Conservation (phyloP, 2,797 vertebrate genomes). For the Acanthurus lineatus region DNA sequence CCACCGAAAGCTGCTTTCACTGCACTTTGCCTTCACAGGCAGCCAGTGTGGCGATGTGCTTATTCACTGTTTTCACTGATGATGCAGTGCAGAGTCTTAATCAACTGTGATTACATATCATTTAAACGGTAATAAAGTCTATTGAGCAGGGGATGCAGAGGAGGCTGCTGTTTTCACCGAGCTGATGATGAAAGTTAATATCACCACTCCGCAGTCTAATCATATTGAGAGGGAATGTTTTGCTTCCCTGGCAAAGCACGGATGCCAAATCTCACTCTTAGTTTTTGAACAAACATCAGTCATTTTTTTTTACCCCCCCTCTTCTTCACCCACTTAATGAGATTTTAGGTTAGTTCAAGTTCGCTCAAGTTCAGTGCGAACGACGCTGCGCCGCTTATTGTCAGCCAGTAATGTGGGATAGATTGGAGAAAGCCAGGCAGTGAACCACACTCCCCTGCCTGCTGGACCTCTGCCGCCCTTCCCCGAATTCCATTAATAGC, state of each 20-base stretch:
- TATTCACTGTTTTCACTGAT: slow-evolving; percentile 58
- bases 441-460: slow-evolving; percentile 55
- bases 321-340: slow-evolving; percentile 47
- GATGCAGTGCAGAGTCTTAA: slow-evolving; percentile 56
- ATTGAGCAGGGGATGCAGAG: slow-evolving; percentile 39
- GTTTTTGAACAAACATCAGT: slow-evolving; percentile 29
- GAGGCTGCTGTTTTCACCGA: slow-evolving; percentile 43
- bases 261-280: slow-evolving; percentile 19
- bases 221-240: slow-evolving; percentile 38
- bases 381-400: slow-evolving; percentile 63
- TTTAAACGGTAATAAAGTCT: slow-evolving; percentile 58
- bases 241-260: background rate
- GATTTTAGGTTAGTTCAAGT: slow-evolving; percentile 64
- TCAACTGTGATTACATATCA: slow-evolving; percentile 70
- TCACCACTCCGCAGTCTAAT: slow-evolving; percentile 39
- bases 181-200: slow-evolving; percentile 54
- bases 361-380: slow-evolving; percentile 50
- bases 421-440: slow-evolving; percentile 66
- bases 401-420: slow-evolving; percentile 71
- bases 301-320: background rate
- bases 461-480: slow-evolving; percentile 64
- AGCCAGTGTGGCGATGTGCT: slow-evolving; percentile 41
- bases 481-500: slow-evolving; percentile 78
- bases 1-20: slow-evolving; percentile 71
- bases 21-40: slow-evolving; percentile 68